Evolutionary conservation across 2,888 invertebrate species (phyloP), one percentile per base, ranked within the genome.

Genomic region (Cylloceria caligata): DNA sequence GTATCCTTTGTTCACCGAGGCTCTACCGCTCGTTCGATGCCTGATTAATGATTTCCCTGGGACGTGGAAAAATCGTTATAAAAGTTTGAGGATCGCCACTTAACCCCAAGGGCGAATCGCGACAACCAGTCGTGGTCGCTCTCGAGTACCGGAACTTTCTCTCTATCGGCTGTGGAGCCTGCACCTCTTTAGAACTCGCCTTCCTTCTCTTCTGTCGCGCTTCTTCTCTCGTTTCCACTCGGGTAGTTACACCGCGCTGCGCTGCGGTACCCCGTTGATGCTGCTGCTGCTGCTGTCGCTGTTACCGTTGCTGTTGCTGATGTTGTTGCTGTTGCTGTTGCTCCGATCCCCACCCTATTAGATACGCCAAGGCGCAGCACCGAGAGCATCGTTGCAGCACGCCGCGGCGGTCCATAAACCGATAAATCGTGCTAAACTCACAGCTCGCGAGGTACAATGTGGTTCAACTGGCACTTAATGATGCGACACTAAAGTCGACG

Each of bases 81-180:
- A 89, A 89, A 90, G 87, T 90, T 89, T 86, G 85, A 86, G 87
- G 89, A 91, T 90, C 89, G 88, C 90, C 91, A 90, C 89, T 91
- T 91, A 91, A 91, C 91, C 90, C 87, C 88, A 86, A 87, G 90
- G 90, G 90, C 89, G 89, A 84, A 87, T 85, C 86, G 90, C 88
- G 89, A 88, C 89, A 88, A 87, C 83, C 79, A 80, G 82, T 84
- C 85, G 72, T 79, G 80, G 69, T 49, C 68, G 60, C 57, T 74
- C 62, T 64, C 49, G 36, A 16, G 79, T 69, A 65, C 75, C 82
- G 82, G 83, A 84, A 86, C 84, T 81, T 85, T 81, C 64, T 76
- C 83, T 83, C 81, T 79, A 73, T 47, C 34, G 60, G 16, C 36
- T 52, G 21, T 52, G 21, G 52, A 52, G n/a, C 52, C 21, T 21